These are phyloP conservation scores for Nycticryphes semicollaris DNA, from an alignment of 2,113 vertebrate species.

Conservation along the genomic window DNA sequence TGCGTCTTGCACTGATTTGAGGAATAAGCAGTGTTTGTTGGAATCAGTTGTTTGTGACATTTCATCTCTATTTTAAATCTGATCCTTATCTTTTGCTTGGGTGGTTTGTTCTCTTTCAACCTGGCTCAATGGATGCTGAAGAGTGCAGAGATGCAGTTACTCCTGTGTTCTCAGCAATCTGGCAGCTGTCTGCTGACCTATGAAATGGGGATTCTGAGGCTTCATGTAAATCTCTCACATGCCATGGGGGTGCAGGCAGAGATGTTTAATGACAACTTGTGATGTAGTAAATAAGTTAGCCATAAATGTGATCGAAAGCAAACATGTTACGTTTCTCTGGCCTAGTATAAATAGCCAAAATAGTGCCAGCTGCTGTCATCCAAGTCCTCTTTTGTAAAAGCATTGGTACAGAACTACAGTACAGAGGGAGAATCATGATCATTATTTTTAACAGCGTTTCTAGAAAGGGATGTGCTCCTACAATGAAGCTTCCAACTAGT, in stretches of 20 bases:
- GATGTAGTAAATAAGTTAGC: not conserved
- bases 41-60: not conserved
- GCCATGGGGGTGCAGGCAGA: not conserved
- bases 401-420: not conserved
- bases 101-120: not conserved
- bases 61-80: not conserved
- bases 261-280: not conserved
- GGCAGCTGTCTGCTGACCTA: not conserved
- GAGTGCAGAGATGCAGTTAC: not conserved
- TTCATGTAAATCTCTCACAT: not conserved
- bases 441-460: not conserved
- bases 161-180: not conserved
- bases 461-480: not conserved
- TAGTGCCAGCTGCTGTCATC: not conserved
- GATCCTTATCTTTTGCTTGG: not conserved
- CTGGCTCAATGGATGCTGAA: not conserved
- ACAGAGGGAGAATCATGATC: not conserved
- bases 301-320: accelerated
- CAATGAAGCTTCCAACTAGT: not conserved
- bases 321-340: not conserved
- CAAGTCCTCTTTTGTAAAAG: not conserved
- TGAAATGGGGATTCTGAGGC: not conserved
- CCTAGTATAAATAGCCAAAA: not conserved
- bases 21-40: not conserved
- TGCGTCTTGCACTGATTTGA: not conserved